Conservation (phyloP, 1,140 invertebrate genomes). For the Sarcophaga bullata region DNA sequence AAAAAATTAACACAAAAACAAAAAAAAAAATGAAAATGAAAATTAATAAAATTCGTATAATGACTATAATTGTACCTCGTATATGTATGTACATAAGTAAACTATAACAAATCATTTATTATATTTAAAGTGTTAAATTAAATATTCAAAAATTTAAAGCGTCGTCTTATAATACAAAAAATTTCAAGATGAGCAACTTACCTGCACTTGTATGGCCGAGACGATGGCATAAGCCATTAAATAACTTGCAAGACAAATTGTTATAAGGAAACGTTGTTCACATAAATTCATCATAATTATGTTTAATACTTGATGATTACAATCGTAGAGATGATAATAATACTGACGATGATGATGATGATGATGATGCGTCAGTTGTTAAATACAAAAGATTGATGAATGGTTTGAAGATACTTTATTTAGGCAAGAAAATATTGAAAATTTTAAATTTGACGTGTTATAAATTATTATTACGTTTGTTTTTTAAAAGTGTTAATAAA, state of each 20-base stretch:
- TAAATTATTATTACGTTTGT: background rate
- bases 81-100: background rate
- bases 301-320: too few relatives aligned
- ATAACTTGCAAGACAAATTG: conserved; percentile 25
- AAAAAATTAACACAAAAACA: background rate
- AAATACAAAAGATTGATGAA: too few relatives aligned
- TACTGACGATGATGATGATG: background rate
- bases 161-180: background rate
- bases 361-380: background rate
- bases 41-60: conserved; percentile 23
- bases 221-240: conserved; percentile 7
- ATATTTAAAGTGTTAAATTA: background rate
- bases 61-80: background rate
- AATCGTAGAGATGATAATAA: background rate
- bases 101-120: background rate
- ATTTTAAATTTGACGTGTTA: background rate
- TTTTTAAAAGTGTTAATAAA: too few relatives aligned
- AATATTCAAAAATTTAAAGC: background rate
- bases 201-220: conserved; percentile 28
- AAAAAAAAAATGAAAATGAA: background rate
- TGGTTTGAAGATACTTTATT: too few relatives aligned
- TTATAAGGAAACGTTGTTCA: conserved; percentile 30
- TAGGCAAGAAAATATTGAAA: background rate
- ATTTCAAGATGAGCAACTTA: background rate
- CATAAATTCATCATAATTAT: background rate